These are phyloP conservation scores for Fopius arisanus DNA, from an alignment of 1,140 invertebrate species.

Conservation along the genomic window DNA sequence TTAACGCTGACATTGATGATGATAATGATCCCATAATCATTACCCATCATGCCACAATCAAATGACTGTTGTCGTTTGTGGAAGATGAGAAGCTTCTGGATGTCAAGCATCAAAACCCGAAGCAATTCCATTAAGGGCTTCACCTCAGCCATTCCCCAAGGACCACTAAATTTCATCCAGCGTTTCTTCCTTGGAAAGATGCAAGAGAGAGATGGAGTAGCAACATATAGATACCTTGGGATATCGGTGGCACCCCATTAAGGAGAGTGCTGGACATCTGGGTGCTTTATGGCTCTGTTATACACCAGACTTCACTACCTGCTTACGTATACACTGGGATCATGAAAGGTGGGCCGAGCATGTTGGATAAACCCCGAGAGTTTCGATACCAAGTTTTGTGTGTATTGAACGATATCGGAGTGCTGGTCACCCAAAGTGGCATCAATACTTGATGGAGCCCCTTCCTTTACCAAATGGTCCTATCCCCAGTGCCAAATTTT, in stretches of 20 bases:
- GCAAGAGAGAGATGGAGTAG: slow-evolving; percentile 27
- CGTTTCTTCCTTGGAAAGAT: slow-evolving; percentile 27
- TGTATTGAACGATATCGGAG: slow-evolving; percentile 6
- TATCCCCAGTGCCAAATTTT: not conserved
- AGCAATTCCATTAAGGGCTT: slow-evolving; percentile 51
- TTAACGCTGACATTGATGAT: not conserved
- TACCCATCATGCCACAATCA: not conserved
- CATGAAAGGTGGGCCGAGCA: not conserved
- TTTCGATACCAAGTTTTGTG: not conserved
- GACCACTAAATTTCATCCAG: slow-evolving; percentile 48
- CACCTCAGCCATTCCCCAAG: slow-evolving; percentile 43
- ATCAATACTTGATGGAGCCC: slow-evolving; percentile 55
- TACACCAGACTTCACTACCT: slow-evolving; percentile 9
- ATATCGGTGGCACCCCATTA: slow-evolving; percentile 57
- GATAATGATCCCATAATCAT: not conserved
- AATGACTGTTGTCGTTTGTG: not conserved
- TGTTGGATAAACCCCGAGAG: not conserved
- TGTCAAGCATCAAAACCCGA: not conserved
- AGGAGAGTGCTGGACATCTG: slow-evolving; percentile 55
- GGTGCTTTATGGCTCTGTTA: slow-evolving; percentile 33
- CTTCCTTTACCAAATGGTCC: slow-evolving; percentile 10
- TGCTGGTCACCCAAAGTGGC: slow-evolving; percentile 42
- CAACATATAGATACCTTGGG: slow-evolving; percentile 7
- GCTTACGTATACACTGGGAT: not conserved
- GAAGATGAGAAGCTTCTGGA: not conserved